Evolutionary conservation across 2,113 vertebrate genomes (phyloP).

Genomic region (Colistium nudipinnis): DNA sequence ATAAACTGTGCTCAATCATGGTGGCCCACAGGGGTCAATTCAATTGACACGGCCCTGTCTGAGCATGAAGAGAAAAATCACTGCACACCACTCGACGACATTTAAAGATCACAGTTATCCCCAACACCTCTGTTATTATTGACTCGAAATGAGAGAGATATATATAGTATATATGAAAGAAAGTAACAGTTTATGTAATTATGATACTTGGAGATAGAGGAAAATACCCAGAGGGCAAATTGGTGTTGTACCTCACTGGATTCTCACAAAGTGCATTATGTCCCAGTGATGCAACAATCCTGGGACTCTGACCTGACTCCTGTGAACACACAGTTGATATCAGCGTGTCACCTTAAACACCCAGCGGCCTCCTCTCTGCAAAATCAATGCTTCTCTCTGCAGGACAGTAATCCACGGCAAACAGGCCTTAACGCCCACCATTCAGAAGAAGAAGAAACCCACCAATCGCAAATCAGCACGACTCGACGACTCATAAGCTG

Average conservation of each 20-base stretch:
- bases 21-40: background rate
- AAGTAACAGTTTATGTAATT: too few species aligned
- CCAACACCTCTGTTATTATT: too few species aligned
- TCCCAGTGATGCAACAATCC: background rate
- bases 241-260: too few species aligned
- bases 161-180: too few species aligned
- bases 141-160: too few species aligned
- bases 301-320: background rate
- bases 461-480: background rate
- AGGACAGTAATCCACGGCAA: constrained; percentile 4
- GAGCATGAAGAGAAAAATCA: background rate
- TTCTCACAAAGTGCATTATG: background rate
- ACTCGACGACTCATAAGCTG: background rate
- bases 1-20: constrained; percentile 12
- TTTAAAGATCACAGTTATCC: too few species aligned
- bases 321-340: background rate
- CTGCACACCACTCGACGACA: too few species aligned
- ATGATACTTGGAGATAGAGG: too few species aligned
- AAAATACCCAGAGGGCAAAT: too few species aligned
- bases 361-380: background rate
- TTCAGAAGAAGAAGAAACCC: background rate
- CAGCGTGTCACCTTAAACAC: background rate
- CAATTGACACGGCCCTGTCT: constrained; percentile 1
- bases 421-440: background rate
- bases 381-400: background rate